These are phyloP conservation scores for Gonatopus flavifemur DNA, from an alignment of 1,140 invertebrate species.

Conservation along the genomic window DNA sequence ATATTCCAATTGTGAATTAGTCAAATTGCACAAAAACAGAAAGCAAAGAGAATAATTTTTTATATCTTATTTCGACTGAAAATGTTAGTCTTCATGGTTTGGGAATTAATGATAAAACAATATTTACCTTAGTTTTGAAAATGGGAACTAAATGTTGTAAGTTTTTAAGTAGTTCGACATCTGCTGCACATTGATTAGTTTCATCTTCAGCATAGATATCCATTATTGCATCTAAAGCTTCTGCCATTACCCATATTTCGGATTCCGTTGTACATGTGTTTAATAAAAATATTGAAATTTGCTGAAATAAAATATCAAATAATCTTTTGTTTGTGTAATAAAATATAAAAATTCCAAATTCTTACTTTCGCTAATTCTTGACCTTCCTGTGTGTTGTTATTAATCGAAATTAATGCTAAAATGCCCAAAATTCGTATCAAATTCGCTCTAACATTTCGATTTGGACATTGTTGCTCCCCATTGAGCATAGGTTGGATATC, in stretches of 20 bases:
- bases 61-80: background rate
- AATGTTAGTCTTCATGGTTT: background rate
- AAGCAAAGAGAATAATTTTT: constrained; percentile 6
- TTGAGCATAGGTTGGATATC: constrained; percentile 61
- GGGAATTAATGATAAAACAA: constrained; percentile 1
- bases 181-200: constrained; percentile 65
- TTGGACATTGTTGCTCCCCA: constrained; percentile 60
- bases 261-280: constrained; percentile 58
- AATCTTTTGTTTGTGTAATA: constrained; percentile 9
- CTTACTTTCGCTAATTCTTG: constrained; percentile 48
- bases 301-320: constrained; percentile 32
- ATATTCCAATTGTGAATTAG: constrained; percentile 13
- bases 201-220: constrained; percentile 79
- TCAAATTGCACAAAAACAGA: constrained; percentile 29
- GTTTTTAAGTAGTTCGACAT: constrained; percentile 66
- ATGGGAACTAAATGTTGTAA: constrained; percentile 61
- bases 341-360: background rate
- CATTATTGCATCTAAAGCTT: constrained; percentile 73
- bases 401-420: constrained; percentile 56
- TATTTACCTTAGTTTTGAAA: constrained; percentile 67
- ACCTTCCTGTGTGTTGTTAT: constrained; percentile 22
- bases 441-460: constrained; percentile 67
- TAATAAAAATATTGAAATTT: constrained; percentile 59
- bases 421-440: constrained; percentile 70
- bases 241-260: constrained; percentile 71